phyloP scores from a whole-genome alignment of 1,140 invertebrate species.

The Formica selysi region DNA sequence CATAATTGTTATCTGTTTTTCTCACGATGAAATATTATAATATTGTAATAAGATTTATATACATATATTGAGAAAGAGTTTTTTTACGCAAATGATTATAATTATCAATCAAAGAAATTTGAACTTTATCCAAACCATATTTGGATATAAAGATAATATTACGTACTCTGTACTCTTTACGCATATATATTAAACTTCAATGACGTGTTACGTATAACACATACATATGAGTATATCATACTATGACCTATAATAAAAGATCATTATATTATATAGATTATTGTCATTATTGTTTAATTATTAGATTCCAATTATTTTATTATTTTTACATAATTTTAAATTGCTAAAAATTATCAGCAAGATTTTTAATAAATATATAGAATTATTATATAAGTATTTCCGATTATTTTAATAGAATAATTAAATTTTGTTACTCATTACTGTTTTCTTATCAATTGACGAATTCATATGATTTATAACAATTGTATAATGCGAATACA shows the following conservation, averaged over 20 bases:
- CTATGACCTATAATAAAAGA: not conserved
- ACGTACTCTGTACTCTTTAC: not conserved
- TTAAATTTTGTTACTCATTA: not conserved
- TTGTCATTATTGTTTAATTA: not conserved
- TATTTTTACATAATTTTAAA: constrained; percentile 27
- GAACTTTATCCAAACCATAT: not conserved
- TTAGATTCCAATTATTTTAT: not conserved
- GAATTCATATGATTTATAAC: not conserved
- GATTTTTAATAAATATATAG: not conserved
- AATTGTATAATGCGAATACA: not conserved
- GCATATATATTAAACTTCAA: not conserved
- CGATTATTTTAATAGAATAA: not conserved
- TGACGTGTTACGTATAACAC: not conserved
- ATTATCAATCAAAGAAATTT: not conserved
- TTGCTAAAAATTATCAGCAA: not conserved
- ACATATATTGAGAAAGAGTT: not conserved
- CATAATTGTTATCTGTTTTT: constrained; percentile 19
- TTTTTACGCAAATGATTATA: not conserved
- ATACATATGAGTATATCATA: not conserved
- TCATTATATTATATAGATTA: not conserved
- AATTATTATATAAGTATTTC: too few relatives aligned
- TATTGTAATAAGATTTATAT: not conserved
- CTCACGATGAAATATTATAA: not conserved
- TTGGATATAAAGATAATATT: not conserved
- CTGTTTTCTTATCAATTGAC: not conserved